Base-by-base conservation (phyloP, 2,888 invertebrate species). In the Craniophora ligustri region DNA sequence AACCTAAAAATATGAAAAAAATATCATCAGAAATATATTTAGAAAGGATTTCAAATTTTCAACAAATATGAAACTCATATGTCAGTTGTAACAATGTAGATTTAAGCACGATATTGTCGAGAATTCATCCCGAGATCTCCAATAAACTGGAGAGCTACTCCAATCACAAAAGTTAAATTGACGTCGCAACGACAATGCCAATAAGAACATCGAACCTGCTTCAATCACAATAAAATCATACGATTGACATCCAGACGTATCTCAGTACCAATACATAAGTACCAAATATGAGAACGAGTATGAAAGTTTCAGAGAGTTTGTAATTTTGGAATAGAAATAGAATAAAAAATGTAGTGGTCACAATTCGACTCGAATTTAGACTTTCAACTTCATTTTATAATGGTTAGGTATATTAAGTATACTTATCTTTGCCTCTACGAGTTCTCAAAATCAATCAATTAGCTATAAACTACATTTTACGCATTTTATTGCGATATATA, bases 101-200 rank as follows among this genome's bases (percentile, higher is more conserved):
- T 38, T 53, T 45, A 15, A 41, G 32, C 15, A 11, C 5, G 26
- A 65, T 46, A 19, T 35, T 7, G 19, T 23, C 23, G 21, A 42
- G 18, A 60, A 41, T 46, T 36, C 31, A 47, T 36, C n/a, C 6
- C 16, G 16, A 34, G 44, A 23, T 45, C 21, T 50, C 32, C 46
- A 56, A 62, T 56, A 40, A 50, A 48, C 35, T 36, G 15, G 34
- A 57, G 48, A 44, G 50, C 46, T 53, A 32, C 51, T 61, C 32
- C 57, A 61, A 69, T 61, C 46, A 55, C 44, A 65, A 57, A 70
- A 65, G 66, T 61, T 55, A 58, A 55, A 65, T 65, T 61, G 70
- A 44, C 50, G 30, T 47, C 54, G 10, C 41, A 28, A 26, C 35
- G 51, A 47, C 64, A 42, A 53, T 23, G 34, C 14, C 59, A 54